Base-by-base conservation (phyloP, 2,797 vertebrate genomes). In the Aplochiton taeniatus region DNA sequence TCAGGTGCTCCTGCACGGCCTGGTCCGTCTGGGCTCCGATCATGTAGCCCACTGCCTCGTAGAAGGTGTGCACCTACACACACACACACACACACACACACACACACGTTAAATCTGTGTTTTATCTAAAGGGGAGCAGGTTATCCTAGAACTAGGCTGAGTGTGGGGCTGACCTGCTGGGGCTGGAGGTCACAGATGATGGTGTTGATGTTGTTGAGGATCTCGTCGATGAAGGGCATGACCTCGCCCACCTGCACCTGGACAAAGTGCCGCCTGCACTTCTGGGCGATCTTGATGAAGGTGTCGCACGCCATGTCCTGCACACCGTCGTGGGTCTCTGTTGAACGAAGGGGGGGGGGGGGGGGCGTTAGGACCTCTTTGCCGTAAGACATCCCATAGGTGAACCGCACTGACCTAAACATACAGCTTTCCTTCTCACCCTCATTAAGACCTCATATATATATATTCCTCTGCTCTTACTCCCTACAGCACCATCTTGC, bases 301-400 rank as follows among this genome's bases (percentile, higher is more conserved):
- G 98, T 99, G 87, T 99, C 98, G 68, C 98, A 99, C 11, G 98
- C 98, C 98, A 99, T 99, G 81, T 99, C 98, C 89, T 99, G 98
- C 57, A 99, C 98, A 0, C 98, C 98, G 62, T 99, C 97, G 0
- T 99, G 98, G 58, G 98, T 99, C 91, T 99, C 98, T 99, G 17
- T 17, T 2, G 12, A 18, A 11, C 58, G 63, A 43, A 16, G 60
- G 8, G 12, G n/a, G 5, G 0, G 11, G 4, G 45, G 8, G 20
- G 11, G 0, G 0, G 0, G n/a, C 43, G 11, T 52, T 31, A 31
- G 31, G 31, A 31, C 31, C 3, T 31, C 31, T 31, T 31, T 31
- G 31, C 31, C 31, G 31, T 6, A 6, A 31, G 31, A 6, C 31
- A 31, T 31, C 31, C 31, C 31, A 31, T 31, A 31, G 31, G 6